phyloP scores from a whole-genome alignment of 92 coral and sea anemone genomes.

The Desmophyllum pertusum region DNA sequence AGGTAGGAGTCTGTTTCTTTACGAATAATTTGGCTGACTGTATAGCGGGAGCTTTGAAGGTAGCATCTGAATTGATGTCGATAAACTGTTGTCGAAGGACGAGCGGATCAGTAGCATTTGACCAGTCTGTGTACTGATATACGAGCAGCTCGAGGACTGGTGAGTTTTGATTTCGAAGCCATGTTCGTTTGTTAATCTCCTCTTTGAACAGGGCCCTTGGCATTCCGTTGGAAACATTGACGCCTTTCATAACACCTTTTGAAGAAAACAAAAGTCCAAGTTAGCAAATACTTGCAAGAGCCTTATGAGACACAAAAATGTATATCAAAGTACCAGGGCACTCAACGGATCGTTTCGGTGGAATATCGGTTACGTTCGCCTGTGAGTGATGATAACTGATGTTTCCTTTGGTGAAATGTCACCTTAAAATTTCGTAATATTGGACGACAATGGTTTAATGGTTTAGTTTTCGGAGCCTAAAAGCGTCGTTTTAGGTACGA shows the following conservation, averaged over 20 bases:
- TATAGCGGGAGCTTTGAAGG: slow-evolving; percentile 69
- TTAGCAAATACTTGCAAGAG: neutral
- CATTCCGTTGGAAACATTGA: slow-evolving; percentile 51
- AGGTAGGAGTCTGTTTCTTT: slow-evolving; percentile 51
- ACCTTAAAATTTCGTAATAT: too few species aligned
- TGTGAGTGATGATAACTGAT: too few species aligned
- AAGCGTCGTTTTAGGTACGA: too few species aligned
- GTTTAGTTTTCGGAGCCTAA: too few species aligned
- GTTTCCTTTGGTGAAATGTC: too few species aligned
- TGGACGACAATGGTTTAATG: too few species aligned
- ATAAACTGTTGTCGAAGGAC: slow-evolving; percentile 49
- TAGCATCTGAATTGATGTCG: slow-evolving; percentile 60
- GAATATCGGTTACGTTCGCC: too few species aligned
- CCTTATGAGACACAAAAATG: neutral
- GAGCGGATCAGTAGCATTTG: slow-evolving; percentile 51
- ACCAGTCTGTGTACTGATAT: slow-evolving; percentile 69
- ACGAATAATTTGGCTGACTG: slow-evolving; percentile 59
- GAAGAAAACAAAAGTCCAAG: neutral
- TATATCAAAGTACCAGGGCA: neutral
- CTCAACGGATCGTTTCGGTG: too few species aligned
- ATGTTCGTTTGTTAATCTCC: slow-evolving; percentile 41
- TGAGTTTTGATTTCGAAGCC: slow-evolving; percentile 55
- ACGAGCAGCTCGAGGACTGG: slow-evolving; percentile 47
- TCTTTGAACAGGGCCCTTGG: slow-evolving; percentile 21
- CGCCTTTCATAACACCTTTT: slow-evolving; percentile 31